Evolutionary conservation across 2,888 invertebrate species (phyloP).

Genomic region (Doris montereyensis): DNA sequence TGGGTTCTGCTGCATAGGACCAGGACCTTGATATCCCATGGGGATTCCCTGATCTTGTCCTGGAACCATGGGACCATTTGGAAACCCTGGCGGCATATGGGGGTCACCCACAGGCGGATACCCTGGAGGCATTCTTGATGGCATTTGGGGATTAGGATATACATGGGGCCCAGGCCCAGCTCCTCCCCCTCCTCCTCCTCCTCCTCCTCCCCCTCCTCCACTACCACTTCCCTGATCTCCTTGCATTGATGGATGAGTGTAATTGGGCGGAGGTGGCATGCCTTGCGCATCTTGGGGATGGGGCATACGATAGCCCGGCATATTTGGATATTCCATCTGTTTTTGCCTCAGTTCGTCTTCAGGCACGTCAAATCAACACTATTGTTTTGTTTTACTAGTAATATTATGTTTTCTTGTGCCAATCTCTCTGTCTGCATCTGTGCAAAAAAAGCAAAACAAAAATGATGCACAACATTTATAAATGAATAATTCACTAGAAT

Average conservation of each 20-base stretch:
- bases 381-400: too few species aligned
- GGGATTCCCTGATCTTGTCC: slow-evolving; percentile 36
- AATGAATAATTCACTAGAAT: too few species aligned
- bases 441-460: too few species aligned
- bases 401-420: too few species aligned
- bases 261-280: slow-evolving; percentile 39
- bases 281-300: slow-evolving; percentile 39
- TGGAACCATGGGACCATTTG: slow-evolving; percentile 23
- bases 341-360: too few species aligned
- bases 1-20: slow-evolving; percentile 32
- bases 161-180: too few species aligned
- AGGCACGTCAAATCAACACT: too few species aligned
- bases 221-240: slow-evolving; percentile 28
- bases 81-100: slow-evolving; percentile 33
- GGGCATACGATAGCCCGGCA: slow-evolving; percentile 30
- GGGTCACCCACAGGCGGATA: slow-evolving; percentile 40
- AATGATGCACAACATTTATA: too few species aligned
- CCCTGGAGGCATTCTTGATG: slow-evolving; percentile 38
- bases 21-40: slow-evolving; percentile 31
- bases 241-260: slow-evolving; percentile 26
- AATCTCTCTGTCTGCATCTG: too few species aligned
- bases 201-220: not conserved
- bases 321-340: slow-evolving; percentile 43
- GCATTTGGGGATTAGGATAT: slow-evolving; percentile 33
- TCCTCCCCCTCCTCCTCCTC: slow-evolving; percentile 14